phyloP scores from a whole-genome alignment of 53 echinoderm and acorn worm genomes.

The Zoroaster sp. region DNA sequence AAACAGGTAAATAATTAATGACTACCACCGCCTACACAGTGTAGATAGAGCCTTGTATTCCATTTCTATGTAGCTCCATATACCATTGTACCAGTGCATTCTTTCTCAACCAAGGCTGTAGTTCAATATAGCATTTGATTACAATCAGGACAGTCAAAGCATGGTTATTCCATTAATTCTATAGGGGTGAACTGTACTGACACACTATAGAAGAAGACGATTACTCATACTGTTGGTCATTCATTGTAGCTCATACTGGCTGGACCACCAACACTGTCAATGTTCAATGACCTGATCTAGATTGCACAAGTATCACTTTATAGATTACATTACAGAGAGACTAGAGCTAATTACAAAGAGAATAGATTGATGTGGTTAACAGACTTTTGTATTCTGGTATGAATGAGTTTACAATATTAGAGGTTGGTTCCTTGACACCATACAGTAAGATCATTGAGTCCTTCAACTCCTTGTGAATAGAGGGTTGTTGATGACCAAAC shows the following conservation, averaged over 20 bases:
- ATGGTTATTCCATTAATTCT: slow-evolving; percentile 45
- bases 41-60: not conserved
- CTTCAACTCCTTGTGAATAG: not conserved
- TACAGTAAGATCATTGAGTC: not conserved
- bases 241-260: not conserved
- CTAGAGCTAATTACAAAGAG: not conserved
- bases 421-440: not conserved
- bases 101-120: slow-evolving; percentile 7
- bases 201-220: not conserved
- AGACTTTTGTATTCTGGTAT: not conserved
- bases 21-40: not conserved
- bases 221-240: slow-evolving; percentile 16
- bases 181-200: not conserved
- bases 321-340: slow-evolving; percentile 31
- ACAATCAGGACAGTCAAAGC: slow-evolving; percentile 30
- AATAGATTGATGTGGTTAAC: not conserved
- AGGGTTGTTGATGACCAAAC: too few relatives aligned
- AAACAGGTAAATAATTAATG: not conserved
- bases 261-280: slow-evolving; percentile 22
- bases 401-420: not conserved
- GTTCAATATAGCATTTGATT: slow-evolving; percentile 28
- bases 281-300: not conserved
- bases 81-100: slow-evolving; percentile 20
- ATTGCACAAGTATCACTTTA: not conserved
- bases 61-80: not conserved